A percentile compares a stretch with the other conserved stretches of the same genome.
Conservation (phyloP, 2,888 invertebrate genomes). For the Lysandra coridon region DNA sequence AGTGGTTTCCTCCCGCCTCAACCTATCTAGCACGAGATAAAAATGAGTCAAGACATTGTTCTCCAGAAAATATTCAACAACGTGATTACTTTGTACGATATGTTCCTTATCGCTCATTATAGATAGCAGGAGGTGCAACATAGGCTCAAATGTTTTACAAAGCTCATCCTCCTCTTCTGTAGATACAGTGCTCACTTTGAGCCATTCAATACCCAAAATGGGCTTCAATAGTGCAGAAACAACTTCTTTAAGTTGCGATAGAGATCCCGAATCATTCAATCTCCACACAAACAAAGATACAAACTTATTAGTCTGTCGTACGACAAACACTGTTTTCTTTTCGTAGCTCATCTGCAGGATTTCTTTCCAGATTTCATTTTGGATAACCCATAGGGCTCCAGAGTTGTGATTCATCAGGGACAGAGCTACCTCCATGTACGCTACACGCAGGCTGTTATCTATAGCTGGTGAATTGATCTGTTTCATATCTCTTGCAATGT, state of each 20-base stretch:
- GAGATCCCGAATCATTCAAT: slow-evolving; percentile 71
- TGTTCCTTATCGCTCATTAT: slow-evolving; percentile 76
- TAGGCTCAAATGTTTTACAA: slow-evolving; percentile 76
- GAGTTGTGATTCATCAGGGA: slow-evolving; percentile 81
- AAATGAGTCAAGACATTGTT: slow-evolving; percentile 63
- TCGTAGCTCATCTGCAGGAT: slow-evolving; percentile 82
- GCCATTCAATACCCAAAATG: slow-evolving; percentile 76
- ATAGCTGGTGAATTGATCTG: slow-evolving; percentile 58
- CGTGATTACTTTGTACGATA: slow-evolving; percentile 58
- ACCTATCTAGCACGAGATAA: slow-evolving; percentile 59
- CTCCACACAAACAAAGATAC: slow-evolving; percentile 81
- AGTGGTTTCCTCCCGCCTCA: slow-evolving; percentile 68
- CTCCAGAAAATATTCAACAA: slow-evolving; percentile 54
- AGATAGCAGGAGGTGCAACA: slow-evolving; percentile 78
- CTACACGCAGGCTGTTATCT: slow-evolving; percentile 83
- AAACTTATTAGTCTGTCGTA: slow-evolving; percentile 84
- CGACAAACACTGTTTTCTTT: slow-evolving; percentile 86
- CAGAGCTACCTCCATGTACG: slow-evolving; percentile 82
- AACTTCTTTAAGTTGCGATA: slow-evolving; percentile 64
- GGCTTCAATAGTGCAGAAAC: slow-evolving; percentile 80
- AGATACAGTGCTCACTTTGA: slow-evolving; percentile 71
- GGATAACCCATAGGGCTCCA: slow-evolving; percentile 84
- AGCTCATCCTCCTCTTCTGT: slow-evolving; percentile 75
- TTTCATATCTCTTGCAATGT: slow-evolving; percentile 52
- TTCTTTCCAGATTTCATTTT: slow-evolving; percentile 82